Base-by-base conservation (phyloP, 2,888 invertebrate species). In the Agriopis leucophaearia region DNA sequence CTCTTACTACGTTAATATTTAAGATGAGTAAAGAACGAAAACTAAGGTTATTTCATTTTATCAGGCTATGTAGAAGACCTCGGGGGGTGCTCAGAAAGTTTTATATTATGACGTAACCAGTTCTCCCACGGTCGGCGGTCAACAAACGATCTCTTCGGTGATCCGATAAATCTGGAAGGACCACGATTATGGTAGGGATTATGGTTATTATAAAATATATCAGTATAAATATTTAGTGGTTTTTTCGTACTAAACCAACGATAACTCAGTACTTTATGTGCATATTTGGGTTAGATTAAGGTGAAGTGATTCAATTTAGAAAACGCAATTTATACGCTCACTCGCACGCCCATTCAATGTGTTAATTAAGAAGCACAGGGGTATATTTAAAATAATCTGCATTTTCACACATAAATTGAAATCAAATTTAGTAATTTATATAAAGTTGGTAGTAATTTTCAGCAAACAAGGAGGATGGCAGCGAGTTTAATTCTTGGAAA, bases 81-180 rank as follows among this genome's bases (percentile, higher is more conserved):
- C 65, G 44, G 74, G 74, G 75, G 76, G 75, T 74, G 65, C 75
- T 78, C 73, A 60, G 67, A 61, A 77, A 80, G 71, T 80, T 80
- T 80, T 76, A 80, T 79, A 78, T 80, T 76, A 78, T 71, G 77
- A 79, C 74, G 73, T 73, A 72, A 74, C 68, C 72, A 74, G 74
- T 75, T 77, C 71, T 36, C 56, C 66, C 57, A 51, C n/a, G 65
- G 8, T 57, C 64, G 68, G 71, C 66, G 70, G 66, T 71, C 44
- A 52, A 65, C 66, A 67, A 57, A 60, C 60, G 65, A 56, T 47
- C 42, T 63, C 69, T 63, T 51, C 48, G 72, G 66, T 36, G 48
- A 71, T 71, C 70, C 54, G 42, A 68, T 68, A 64, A 60, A 59
- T 63, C 55, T 60, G 27, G 45, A 50, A 60, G 63, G 55, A 56